Evolutionary conservation across 2,113 vertebrate genomes (phyloP).

Genomic region (Tursiops truncatus): DNA sequence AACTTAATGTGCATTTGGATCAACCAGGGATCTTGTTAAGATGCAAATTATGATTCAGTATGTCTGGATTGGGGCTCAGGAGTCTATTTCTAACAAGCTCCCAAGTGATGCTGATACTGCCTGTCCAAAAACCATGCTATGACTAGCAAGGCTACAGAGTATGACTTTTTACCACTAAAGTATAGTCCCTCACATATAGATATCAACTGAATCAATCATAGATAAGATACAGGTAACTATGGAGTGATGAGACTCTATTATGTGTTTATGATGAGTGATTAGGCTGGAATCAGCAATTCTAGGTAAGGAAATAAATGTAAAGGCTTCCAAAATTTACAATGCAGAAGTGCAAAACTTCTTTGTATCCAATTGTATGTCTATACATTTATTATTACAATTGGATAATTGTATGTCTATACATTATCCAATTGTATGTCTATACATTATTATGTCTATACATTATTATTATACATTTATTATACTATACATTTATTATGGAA

Average conservation of each 20-base stretch:
- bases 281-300: background rate
- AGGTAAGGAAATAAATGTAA: background rate
- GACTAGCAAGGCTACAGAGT: background rate
- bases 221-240: background rate
- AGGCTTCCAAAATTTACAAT: background rate
- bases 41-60: background rate
- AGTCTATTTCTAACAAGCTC: conserved; percentile 4
- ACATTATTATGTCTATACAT: too few relatives aligned
- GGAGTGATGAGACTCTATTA: background rate
- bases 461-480: too few relatives aligned
- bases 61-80: background rate
- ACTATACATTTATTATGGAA: background rate
- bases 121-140: background rate
- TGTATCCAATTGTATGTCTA: background rate
- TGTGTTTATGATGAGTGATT: background rate
- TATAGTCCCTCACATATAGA: background rate
- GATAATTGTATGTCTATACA: too few relatives aligned
- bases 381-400: background rate
- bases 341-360: background rate
- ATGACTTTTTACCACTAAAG: background rate
- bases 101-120: background rate
- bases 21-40: conserved; percentile 7
- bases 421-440: too few relatives aligned
- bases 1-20: background rate
- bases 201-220: background rate